Evolutionary conservation across 2,888 invertebrate species (phyloP).

Genomic region (Sipha maydis): DNA sequence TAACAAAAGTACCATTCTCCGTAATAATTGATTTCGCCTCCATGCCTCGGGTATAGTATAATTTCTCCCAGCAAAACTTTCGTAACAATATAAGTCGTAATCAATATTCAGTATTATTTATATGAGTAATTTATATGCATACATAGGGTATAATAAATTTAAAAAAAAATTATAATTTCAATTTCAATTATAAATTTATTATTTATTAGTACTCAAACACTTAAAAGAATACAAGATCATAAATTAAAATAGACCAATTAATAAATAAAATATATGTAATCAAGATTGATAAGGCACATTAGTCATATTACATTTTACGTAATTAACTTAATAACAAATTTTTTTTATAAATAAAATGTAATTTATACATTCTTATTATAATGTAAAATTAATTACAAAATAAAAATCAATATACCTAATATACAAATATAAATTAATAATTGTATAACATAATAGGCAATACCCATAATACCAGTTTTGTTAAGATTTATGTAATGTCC

Average conservation of each 20-base stretch:
- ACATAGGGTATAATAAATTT: too few species aligned
- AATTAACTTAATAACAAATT: neutral
- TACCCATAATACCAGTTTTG: neutral
- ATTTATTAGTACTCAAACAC: too few species aligned
- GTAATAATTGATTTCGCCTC: too few species aligned
- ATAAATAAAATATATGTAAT: neutral
- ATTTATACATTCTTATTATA: neutral
- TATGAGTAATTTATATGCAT: too few species aligned
- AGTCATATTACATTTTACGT: neutral
- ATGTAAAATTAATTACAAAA: neutral
- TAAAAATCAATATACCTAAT: neutral
- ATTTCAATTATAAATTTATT: too few species aligned
- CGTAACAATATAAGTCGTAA: too few species aligned
- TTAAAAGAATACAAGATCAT: neutral
- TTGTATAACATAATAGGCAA: neutral
- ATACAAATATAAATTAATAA: neutral
- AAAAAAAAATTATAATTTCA: too few species aligned
- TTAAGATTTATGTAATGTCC: too few species aligned
- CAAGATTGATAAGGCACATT: constrained; percentile 9
- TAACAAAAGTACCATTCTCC: too few species aligned
- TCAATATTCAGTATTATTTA: too few species aligned
- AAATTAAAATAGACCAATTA: neutral
- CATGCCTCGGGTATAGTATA: too few species aligned
- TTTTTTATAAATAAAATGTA: neutral
- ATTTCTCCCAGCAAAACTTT: too few species aligned